phyloP scores from a whole-genome alignment of 2,113 vertebrate species.

The Geococcyx californianus region DNA sequence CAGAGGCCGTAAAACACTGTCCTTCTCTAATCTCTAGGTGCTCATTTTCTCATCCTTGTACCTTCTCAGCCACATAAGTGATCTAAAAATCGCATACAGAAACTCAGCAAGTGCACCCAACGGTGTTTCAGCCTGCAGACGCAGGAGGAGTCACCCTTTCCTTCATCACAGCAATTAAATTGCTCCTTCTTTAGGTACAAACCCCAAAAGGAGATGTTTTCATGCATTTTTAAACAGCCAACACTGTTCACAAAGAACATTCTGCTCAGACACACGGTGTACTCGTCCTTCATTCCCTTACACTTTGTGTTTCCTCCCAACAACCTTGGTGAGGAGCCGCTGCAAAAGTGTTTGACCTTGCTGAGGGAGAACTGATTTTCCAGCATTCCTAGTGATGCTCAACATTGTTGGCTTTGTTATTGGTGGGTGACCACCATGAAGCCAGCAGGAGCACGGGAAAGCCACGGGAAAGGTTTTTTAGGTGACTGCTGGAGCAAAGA shows the following conservation, averaged over 20 bases:
- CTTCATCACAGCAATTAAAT: neutral
- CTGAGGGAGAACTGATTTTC: neutral
- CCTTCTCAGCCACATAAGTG: neutral
- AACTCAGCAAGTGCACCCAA: rapidly evolving
- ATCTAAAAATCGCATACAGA: neutral
- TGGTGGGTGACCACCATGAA: neutral
- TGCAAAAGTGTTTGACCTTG: neutral
- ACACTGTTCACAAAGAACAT: neutral
- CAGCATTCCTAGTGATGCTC: neutral
- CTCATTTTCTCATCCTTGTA: neutral
- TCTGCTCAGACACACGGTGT: neutral
- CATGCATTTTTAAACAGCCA: neutral
- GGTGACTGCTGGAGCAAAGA: neutral
- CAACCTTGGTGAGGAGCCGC: neutral
- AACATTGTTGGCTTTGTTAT: neutral
- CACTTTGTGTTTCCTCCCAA: neutral
- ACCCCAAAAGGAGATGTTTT: neutral
- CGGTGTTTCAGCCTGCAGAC: neutral
- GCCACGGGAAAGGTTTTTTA: neutral
- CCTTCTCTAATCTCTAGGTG: neutral
- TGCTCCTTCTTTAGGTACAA: neutral
- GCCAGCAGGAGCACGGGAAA: neutral
- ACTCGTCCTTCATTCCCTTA: rapidly evolving
- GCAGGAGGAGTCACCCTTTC: neutral
- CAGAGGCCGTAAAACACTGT: neutral